Evolutionary conservation across 2,888 invertebrate genomes (phyloP).

Genomic region (Flexamia atlantica): DNA sequence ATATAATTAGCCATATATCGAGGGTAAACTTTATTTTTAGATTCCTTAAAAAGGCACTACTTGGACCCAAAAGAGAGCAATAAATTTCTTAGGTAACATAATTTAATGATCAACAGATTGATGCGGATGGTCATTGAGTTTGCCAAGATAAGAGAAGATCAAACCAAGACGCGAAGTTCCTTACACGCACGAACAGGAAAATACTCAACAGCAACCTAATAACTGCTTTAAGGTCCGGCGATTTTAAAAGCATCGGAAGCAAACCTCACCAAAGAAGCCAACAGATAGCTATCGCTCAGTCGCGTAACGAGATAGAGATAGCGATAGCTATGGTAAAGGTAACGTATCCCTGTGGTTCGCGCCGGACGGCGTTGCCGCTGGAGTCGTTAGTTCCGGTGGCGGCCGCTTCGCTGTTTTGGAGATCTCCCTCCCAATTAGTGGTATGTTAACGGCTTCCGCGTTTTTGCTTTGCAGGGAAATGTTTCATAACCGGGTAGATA

Average conservation of each 20-base stretch:
- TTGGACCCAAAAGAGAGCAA: no score
- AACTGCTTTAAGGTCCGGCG: not conserved
- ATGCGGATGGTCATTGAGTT: no score
- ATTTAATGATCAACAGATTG: no score
- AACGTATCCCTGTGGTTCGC: not conserved
- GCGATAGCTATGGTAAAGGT: not conserved
- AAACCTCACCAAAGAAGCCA: not conserved
- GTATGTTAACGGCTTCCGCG: constrained; percentile 8
- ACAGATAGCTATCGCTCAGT: not conserved
- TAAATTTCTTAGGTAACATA: no score
- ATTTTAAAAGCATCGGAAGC: constrained; percentile 26
- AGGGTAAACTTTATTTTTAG: no score
- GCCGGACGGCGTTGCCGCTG: not conserved
- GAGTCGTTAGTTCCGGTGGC: constrained; percentile 35
- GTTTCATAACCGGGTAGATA: not conserved
- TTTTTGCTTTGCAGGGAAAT: not conserved
- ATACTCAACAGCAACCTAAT: not conserved
- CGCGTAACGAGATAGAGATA: constrained; percentile 21
- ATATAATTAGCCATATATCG: no score
- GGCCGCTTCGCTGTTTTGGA: constrained; percentile 26
- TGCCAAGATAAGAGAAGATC: no score
- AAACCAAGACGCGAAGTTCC: not conserved
- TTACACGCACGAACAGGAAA: not conserved
- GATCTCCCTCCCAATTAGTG: constrained; percentile 26
- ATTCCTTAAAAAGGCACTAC: no score